Evolutionary conservation across 2,888 invertebrate species (phyloP).

Genomic region (Epirrita christyi): DNA sequence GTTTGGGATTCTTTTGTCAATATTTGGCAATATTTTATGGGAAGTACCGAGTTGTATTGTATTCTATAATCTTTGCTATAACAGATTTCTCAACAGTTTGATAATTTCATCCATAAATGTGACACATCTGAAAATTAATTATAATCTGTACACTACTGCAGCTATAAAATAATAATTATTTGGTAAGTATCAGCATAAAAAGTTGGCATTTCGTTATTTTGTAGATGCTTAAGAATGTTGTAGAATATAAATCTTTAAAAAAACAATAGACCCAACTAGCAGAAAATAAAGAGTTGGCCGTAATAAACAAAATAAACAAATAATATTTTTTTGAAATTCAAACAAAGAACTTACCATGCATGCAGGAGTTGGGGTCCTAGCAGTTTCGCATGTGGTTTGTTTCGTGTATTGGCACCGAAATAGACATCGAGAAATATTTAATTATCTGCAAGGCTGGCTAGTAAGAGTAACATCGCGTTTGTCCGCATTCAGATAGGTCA

Average conservation of each 20-base stretch:
- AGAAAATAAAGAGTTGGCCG: background rate
- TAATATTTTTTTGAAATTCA: conserved; percentile 35
- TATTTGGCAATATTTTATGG: conserved; percentile 14
- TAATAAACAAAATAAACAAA: background rate
- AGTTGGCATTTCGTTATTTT: too few relatives aligned
- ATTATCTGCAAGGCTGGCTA: conserved; percentile 81
- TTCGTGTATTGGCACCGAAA: conserved; percentile 58
- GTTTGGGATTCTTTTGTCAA: conserved; percentile 42
- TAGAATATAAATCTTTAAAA: background rate
- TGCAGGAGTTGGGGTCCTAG: conserved; percentile 51
- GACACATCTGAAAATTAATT: conserved; percentile 23
- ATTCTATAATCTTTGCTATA: too few relatives aligned
- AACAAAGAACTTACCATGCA: conserved; percentile 76
- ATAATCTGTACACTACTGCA: background rate
- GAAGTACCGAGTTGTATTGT: conserved; percentile 20
- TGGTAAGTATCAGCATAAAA: too few relatives aligned
- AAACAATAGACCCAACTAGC: background rate
- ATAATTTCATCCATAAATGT: conserved; percentile 38
- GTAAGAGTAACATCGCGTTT: conserved; percentile 80
- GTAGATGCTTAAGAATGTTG: too few relatives aligned
- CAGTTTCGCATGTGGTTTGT: conserved; percentile 53
- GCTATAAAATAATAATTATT: too few relatives aligned
- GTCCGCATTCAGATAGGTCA: conserved; percentile 83
- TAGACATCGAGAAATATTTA: conserved; percentile 80
- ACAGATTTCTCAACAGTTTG: background rate